Evolutionary conservation across 2,113 vertebrate genomes (phyloP).

Genomic region (Excalfactoria chinensis): DNA sequence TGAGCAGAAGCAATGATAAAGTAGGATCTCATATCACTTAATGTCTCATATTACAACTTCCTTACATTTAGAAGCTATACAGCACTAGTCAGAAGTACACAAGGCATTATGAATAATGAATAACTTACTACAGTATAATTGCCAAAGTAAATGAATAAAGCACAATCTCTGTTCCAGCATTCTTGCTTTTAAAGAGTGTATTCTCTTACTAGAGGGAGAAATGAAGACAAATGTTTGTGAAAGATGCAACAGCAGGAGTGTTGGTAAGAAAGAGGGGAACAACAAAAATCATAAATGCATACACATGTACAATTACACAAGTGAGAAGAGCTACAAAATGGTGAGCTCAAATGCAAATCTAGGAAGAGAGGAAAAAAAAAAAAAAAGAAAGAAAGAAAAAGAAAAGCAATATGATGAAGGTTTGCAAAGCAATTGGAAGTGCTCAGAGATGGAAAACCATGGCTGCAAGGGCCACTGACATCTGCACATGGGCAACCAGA

Average conservation of each 20-base stretch:
- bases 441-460: neutral
- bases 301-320: neutral
- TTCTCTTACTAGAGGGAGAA: neutral
- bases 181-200: neutral
- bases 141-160: conserved; percentile 52
- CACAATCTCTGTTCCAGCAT: neutral
- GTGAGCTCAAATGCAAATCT: neutral
- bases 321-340: neutral
- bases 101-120: conserved; percentile 52
- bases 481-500: neutral
- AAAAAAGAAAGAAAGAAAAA: neutral
- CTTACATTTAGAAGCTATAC: conserved; percentile 29
- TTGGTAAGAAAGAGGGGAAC: neutral
- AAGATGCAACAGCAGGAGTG: neutral
- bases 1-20: neutral
- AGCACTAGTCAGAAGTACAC: neutral
- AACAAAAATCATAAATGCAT: neutral
- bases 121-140: conserved; percentile 33
- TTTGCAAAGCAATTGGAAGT: neutral
- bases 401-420: neutral
- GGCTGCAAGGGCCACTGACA: neutral
- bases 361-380: neutral
- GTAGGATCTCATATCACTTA: neutral
- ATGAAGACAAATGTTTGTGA: conserved; percentile 8
- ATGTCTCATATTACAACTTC: conserved; percentile 10